phyloP scores from a whole-genome alignment of 2,113 vertebrate genomes.

The Orientallactaga bullata region DNA sequence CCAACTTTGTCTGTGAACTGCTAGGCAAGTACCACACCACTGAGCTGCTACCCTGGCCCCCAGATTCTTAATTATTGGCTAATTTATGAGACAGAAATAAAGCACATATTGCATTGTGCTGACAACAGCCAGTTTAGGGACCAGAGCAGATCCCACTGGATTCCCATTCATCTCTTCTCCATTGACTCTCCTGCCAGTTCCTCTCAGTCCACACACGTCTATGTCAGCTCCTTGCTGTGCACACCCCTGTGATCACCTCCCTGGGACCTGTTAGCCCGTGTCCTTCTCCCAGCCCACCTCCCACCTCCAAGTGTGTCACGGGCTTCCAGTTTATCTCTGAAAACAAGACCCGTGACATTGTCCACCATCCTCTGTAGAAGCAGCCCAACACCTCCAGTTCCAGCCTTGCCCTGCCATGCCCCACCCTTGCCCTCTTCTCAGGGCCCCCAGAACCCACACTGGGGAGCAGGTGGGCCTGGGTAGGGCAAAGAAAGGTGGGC shows the following conservation, averaged over 20 bases:
- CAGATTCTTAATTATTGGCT: neutral
- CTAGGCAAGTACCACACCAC: no score
- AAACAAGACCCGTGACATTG: neutral
- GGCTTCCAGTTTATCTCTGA: neutral
- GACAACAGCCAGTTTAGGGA: neutral
- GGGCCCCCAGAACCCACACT: neutral
- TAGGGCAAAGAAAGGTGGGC: no score
- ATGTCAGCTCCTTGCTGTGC: neutral
- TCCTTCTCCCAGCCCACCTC: neutral
- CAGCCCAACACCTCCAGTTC: neutral
- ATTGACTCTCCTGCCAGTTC: neutral
- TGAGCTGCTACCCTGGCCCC: no score
- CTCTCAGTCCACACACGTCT: accelerated
- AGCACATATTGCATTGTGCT: neutral
- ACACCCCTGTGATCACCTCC: neutral
- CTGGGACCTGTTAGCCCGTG: neutral
- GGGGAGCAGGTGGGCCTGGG: neutral
- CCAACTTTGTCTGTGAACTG: neutral
- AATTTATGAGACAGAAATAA: neutral
- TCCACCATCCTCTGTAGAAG: neutral
- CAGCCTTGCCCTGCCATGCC: neutral
- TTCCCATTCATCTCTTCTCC: neutral
- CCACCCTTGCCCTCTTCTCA: no score
- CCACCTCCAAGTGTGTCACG: neutral
- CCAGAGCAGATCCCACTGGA: neutral